Conservation (phyloP, 2,797 vertebrate species). For the Aphelocoma californica region DNA sequence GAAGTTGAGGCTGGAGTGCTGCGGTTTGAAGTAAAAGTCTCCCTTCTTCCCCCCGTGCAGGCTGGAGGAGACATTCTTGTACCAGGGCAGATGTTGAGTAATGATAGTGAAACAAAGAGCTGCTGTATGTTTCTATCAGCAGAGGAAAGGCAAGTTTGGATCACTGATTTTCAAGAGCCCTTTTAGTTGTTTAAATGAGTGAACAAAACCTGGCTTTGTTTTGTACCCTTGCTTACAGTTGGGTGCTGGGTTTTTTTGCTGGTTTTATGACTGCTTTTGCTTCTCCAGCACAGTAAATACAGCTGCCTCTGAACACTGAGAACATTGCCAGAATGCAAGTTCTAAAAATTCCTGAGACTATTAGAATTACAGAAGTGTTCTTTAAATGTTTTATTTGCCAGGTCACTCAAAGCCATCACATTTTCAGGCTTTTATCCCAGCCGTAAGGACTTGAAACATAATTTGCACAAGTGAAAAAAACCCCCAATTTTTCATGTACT, state of each 20-base stretch:
- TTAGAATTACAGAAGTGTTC: neutral
- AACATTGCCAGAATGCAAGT: neutral
- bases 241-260: neutral
- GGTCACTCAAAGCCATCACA: neutral
- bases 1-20: neutral
- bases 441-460: neutral
- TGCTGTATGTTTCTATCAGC: neutral
- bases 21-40: neutral
- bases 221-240: neutral
- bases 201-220: neutral
- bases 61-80: neutral
- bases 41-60: neutral
- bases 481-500: neutral
- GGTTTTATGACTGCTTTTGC: neutral
- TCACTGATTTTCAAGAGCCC: neutral
- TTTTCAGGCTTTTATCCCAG: neutral
- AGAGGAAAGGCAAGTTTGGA: neutral
- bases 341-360: conserved; percentile 1
- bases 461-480: neutral
- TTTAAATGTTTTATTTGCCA: neutral
- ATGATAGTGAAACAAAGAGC: neutral
- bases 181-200: neutral
- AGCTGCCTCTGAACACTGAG: neutral
- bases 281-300: neutral
- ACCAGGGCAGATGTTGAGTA: neutral